These are phyloP conservation scores for Aphidius colemani DNA, from an alignment of 2,888 invertebrate species.

Conservation along the genomic window DNA sequence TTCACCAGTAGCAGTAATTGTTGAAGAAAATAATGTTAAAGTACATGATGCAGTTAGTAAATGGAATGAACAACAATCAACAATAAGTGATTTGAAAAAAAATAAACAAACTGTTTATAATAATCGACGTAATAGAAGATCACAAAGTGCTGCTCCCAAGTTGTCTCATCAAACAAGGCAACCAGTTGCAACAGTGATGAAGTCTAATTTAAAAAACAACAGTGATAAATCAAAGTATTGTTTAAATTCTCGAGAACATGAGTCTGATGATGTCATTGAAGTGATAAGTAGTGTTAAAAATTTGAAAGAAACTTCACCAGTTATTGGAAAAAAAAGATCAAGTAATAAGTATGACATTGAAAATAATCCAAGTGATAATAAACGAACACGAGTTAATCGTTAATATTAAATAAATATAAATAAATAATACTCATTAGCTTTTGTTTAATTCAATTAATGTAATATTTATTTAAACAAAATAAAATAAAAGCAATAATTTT, in stretches of 20 bases:
- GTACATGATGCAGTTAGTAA: slow-evolving; percentile 22
- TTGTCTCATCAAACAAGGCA: slow-evolving; percentile 86
- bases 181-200: slow-evolving; percentile 86
- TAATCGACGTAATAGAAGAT: slow-evolving; percentile 73
- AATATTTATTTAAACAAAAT: too few species aligned
- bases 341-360: too few species aligned
- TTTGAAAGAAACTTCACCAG: slow-evolving; percentile 80
- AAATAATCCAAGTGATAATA: too few species aligned
- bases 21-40: slow-evolving; percentile 34
- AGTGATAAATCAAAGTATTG: slow-evolving; percentile 69
- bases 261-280: slow-evolving; percentile 89
- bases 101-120: slow-evolving; percentile 68
- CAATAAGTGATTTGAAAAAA: slow-evolving; percentile 40
- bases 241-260: slow-evolving; percentile 88
- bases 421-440: too few species aligned
- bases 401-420: too few species aligned
- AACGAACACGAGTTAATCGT: too few species aligned
- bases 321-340: slow-evolving; percentile 52
- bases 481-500: too few species aligned
- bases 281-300: slow-evolving; percentile 94
- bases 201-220: slow-evolving; percentile 79
- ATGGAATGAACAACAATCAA: slow-evolving; percentile 38
- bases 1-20: slow-evolving; percentile 30
- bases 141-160: slow-evolving; percentile 83
- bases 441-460: too few species aligned